These are phyloP conservation scores for Myopa tessellatipennis DNA, from an alignment of 2,888 invertebrate genomes.

Conservation along the genomic window DNA sequence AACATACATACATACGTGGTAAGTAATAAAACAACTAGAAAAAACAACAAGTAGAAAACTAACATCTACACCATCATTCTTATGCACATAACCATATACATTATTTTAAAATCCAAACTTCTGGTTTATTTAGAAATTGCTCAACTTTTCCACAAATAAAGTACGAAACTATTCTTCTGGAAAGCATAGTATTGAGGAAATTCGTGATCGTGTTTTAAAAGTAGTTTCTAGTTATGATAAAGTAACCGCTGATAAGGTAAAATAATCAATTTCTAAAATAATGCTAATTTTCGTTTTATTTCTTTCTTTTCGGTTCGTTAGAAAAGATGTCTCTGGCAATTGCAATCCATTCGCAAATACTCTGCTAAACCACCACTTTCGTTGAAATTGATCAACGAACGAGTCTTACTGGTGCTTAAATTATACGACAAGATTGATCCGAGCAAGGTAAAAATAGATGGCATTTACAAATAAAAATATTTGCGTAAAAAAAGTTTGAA, in stretches of 20 bases:
- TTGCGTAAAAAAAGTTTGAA: constrained; percentile 22
- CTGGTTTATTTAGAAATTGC: constrained; percentile 4
- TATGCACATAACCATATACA: neutral
- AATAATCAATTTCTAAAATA: constrained; percentile 45
- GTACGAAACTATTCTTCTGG: constrained; percentile 59
- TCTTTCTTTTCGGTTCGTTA: constrained; percentile 59
- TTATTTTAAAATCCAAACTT: constrained; percentile 8
- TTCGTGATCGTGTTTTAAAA: constrained; percentile 85
- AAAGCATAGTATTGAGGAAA: constrained; percentile 74
- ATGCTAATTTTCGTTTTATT: constrained; percentile 53
- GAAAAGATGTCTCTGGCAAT: constrained; percentile 70
- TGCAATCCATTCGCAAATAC: constrained; percentile 77
- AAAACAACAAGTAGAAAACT: no score
- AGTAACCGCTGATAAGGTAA: constrained; percentile 87
- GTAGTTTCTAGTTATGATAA: constrained; percentile 91
- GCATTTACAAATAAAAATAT: neutral
- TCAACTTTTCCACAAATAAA: neutral
- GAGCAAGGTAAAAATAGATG: constrained; percentile 86
- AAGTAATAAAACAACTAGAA: neutral
- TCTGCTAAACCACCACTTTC: constrained; percentile 82
- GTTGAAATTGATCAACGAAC: constrained; percentile 84
- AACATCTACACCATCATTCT: neutral
- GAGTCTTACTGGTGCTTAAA: constrained; percentile 94
- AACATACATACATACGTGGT: neutral
- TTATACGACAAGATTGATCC: constrained; percentile 97